Evolutionary conservation across 92 coral and sea anemone genomes (phyloP), one percentile per base, ranked within the genome.

Genomic region (Epizoanthus scotinus): DNA sequence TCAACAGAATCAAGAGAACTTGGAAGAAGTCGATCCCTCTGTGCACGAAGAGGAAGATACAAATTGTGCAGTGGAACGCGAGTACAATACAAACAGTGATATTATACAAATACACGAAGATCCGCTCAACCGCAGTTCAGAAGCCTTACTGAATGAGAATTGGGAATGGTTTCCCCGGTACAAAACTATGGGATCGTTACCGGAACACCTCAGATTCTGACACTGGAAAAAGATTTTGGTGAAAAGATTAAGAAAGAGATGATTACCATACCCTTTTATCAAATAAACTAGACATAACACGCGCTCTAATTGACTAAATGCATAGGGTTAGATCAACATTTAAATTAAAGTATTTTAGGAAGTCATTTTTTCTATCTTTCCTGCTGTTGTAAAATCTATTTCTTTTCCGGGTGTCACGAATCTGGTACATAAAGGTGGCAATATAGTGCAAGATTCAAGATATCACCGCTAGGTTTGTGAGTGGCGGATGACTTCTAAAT

Each of bases 121-220:
- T 22, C 13, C 68, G 20, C 61, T 75, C 10, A 47, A 0, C 0
- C 56, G 40, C 14, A 58, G 18, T 40, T 40, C 25, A 8, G 44
- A 75, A 13, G 38, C 13, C 3, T 29, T 55, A 18, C 21, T 55
- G 17, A 62, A 74, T 21, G 81, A 75, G 24, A 14, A 40, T 8
- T 34, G 56, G 54, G 69, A 57, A 40, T 34, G 59, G 63, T 59
- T 60, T 75, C 67, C 49, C 27, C 9, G 40, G 25, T 7, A 60
- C 7, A 70, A 24, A 24, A 54, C 40, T 10, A 38, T 18, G 0
- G 15, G 34, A 38, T 2, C 18, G 0, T 47, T 75, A 60, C 81
- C 81, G 0, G 31, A 38, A 8, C 81, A 75, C 44, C 81, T 75
- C 49, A 29, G 68, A 47, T 75, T 75, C 31, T 57, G 21, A 20